These are phyloP conservation scores for Sinodicranocentrus sp. DNA, from an alignment of 2,888 invertebrate genomes.

Conservation along the genomic window DNA sequence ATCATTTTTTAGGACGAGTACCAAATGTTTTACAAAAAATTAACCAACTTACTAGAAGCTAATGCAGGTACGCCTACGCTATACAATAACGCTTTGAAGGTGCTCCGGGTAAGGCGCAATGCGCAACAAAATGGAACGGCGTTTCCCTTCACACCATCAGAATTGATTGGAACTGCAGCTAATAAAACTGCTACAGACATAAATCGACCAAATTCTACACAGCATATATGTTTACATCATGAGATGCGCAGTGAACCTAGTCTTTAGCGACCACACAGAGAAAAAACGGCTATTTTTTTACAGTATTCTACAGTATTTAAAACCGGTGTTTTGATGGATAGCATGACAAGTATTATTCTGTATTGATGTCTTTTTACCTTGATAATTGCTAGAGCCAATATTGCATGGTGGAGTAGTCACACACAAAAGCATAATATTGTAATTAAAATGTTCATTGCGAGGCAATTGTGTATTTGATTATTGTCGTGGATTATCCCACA, in stretches of 20 bases:
- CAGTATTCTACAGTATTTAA: background rate
- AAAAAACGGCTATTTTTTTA: background rate
- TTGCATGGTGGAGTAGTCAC: background rate
- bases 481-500: constrained; percentile 8
- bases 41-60: too few species aligned
- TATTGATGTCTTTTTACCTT: background rate
- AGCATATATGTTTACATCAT: too few species aligned
- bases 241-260: background rate
- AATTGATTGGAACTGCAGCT: too few species aligned
- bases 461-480: background rate
- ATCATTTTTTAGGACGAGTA: background rate
- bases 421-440: background rate
- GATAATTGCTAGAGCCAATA: background rate
- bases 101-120: too few species aligned
- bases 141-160: too few species aligned
- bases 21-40: too few species aligned
- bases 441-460: constrained; percentile 1
- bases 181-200: too few species aligned
- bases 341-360: background rate
- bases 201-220: too few species aligned
- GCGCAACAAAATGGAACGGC: too few species aligned
- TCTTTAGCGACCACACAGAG: constrained; percentile 7
- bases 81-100: too few species aligned
- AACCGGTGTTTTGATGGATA: constrained; percentile 9
- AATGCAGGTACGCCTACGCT: too few species aligned